Evolutionary conservation across 1,140 invertebrate genomes (phyloP).

Genomic region (Holcopasites calliopsidis): DNA sequence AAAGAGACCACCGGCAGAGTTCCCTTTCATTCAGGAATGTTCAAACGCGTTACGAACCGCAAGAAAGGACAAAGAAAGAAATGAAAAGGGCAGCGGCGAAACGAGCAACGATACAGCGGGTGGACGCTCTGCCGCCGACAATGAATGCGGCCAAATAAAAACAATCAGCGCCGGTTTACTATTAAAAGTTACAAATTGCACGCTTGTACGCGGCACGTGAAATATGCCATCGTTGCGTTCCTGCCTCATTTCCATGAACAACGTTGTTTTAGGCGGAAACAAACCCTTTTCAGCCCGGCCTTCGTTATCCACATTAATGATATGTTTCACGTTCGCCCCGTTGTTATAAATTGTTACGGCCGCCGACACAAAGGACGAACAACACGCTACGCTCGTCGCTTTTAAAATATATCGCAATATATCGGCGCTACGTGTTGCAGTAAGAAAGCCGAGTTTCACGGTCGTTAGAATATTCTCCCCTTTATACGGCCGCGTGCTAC

Average conservation of each 20-base stretch:
- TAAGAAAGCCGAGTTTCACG: not conserved
- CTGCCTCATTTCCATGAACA: not conserved
- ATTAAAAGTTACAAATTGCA: slow-evolving; percentile 25
- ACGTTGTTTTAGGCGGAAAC: not conserved
- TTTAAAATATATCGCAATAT: not conserved
- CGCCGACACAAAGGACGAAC: not conserved
- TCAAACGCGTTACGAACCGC: not conserved
- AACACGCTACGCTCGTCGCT: not conserved
- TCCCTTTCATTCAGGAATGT: not conserved
- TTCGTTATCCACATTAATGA: slow-evolving; percentile 7
- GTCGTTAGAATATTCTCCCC: not conserved
- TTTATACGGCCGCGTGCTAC: no score
- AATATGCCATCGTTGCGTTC: not conserved
- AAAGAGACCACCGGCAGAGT: not conserved
- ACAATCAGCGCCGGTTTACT: not conserved
- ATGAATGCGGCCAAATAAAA: slow-evolving; percentile 4
- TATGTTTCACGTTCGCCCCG: not conserved
- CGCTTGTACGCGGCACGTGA: not conserved
- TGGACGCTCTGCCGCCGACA: not conserved
- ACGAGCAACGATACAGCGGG: not conserved
- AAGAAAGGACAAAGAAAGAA: not conserved
- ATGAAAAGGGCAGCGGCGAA: not conserved
- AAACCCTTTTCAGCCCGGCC: slow-evolving; percentile 3
- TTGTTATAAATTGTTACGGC: slow-evolving; percentile 4
- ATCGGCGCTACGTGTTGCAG: not conserved